Evolutionary conservation across 2,113 vertebrate genomes (phyloP).

Genomic region (Megaptera novaeangliae): DNA sequence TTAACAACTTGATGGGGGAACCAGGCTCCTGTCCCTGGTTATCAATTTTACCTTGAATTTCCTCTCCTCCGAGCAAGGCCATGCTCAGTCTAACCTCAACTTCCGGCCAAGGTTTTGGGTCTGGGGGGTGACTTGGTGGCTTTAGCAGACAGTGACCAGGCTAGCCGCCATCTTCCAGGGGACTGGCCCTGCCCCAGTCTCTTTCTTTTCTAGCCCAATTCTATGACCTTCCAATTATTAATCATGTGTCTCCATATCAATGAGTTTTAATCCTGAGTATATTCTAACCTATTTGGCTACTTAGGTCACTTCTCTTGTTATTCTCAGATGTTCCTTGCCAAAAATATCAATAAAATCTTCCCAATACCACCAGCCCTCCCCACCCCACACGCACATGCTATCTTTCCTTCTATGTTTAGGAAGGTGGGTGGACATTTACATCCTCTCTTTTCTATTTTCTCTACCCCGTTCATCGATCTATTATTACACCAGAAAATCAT

Average conservation of each 20-base stretch:
- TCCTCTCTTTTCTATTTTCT: not conserved
- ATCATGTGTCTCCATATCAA: not conserved
- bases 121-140: not conserved
- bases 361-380: too few species aligned
- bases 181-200: not conserved
- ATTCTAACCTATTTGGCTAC: not conserved
- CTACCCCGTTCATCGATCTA: not conserved
- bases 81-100: not conserved
- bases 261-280: not conserved
- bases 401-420: not conserved
- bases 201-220: not conserved
- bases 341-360: not conserved
- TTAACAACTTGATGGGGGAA: not conserved
- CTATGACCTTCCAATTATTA: not conserved
- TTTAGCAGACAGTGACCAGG: not conserved
- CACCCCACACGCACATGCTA: accelerated
- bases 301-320: not conserved
- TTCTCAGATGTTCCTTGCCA: not conserved
- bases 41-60: not conserved
- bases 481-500: not conserved
- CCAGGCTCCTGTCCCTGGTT: not conserved
- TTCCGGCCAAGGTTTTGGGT: not conserved
- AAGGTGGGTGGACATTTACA: not conserved
- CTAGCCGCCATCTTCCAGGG: not conserved
- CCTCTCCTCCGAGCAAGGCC: not conserved